phyloP scores from a whole-genome alignment of 2,888 invertebrate species.

The Drosophila merina region DNA sequence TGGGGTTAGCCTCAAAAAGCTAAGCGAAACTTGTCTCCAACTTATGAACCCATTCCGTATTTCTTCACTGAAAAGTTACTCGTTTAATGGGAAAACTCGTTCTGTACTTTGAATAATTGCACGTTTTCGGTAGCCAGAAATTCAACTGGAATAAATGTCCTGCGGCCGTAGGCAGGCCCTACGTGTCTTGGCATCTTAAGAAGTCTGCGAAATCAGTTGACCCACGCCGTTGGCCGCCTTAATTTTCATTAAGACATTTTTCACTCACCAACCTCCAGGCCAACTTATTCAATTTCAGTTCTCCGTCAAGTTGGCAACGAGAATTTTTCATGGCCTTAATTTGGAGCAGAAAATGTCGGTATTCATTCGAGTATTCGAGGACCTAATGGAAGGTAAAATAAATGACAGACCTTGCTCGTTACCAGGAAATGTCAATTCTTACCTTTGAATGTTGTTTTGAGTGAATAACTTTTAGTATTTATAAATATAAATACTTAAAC shows the following conservation, averaged over 20 bases:
- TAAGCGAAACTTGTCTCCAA: slow-evolving; percentile 61
- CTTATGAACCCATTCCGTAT: slow-evolving; percentile 53
- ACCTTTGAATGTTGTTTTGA: no score
- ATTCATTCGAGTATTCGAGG: slow-evolving; percentile 1
- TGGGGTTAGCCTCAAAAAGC: slow-evolving; percentile 41
- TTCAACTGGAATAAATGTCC: slow-evolving; percentile 45
- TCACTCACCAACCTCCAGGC: slow-evolving; percentile 52
- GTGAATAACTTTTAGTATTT: not conserved
- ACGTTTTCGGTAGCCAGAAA: slow-evolving; percentile 52
- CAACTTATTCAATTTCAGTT: slow-evolving; percentile 55
- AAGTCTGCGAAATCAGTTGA: slow-evolving; percentile 50
- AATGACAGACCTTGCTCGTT: not conserved
- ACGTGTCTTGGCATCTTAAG: slow-evolving; percentile 65
- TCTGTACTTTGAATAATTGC: slow-evolving; percentile 76
- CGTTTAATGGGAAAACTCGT: slow-evolving; percentile 50
- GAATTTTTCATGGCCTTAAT: slow-evolving; percentile 32
- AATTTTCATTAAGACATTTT: slow-evolving; percentile 64
- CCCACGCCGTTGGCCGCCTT: slow-evolving; percentile 50
- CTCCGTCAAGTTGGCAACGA: slow-evolving; percentile 20
- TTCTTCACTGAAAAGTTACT: slow-evolving; percentile 27
- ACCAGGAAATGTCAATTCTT: not conserved
- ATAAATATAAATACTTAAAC: not conserved
- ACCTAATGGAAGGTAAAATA: not conserved
- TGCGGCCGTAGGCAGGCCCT: slow-evolving; percentile 30
- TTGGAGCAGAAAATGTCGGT: slow-evolving; percentile 25